These are phyloP conservation scores for Macrochelys suwanniensis DNA, from an alignment of 2,797 vertebrate species.

Conservation along the genomic window DNA sequence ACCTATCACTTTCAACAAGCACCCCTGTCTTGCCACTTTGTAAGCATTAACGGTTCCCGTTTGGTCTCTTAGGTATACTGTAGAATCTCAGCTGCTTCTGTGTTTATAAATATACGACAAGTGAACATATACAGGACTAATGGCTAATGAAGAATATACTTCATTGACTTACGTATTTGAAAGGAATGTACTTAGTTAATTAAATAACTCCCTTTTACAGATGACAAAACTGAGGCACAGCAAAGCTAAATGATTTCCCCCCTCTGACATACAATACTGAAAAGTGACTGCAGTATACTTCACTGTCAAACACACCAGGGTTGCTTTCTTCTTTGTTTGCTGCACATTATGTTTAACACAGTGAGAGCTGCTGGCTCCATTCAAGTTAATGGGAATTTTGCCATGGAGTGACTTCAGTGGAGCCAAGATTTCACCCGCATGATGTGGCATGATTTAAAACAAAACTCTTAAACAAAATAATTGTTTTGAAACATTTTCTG, in stretches of 20 bases:
- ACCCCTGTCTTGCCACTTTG: neutral
- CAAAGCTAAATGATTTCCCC: neutral
- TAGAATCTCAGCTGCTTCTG: neutral
- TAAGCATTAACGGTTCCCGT: neutral
- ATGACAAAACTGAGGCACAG: neutral
- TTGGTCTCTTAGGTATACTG: neutral
- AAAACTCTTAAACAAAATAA: neutral
- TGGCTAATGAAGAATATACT: neutral
- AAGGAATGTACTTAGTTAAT: neutral
- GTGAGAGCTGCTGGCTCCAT: neutral
- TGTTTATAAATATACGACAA: neutral
- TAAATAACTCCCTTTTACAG: neutral
- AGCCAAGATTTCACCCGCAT: neutral
- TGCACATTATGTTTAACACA: neutral
- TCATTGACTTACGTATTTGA: neutral
- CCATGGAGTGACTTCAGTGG: neutral
- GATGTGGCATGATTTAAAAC: neutral
- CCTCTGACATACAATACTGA: neutral
- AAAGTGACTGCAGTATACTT: neutral
- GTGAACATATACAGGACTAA: neutral
- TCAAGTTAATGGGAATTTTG: neutral
- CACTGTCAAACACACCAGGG: neutral
- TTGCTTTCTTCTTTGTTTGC: neutral
- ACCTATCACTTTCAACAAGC: neutral
- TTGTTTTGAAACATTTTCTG: neutral